Conservation (phyloP, 2,797 vertebrate species). For the Odontamblyopus lacepedii region DNA sequence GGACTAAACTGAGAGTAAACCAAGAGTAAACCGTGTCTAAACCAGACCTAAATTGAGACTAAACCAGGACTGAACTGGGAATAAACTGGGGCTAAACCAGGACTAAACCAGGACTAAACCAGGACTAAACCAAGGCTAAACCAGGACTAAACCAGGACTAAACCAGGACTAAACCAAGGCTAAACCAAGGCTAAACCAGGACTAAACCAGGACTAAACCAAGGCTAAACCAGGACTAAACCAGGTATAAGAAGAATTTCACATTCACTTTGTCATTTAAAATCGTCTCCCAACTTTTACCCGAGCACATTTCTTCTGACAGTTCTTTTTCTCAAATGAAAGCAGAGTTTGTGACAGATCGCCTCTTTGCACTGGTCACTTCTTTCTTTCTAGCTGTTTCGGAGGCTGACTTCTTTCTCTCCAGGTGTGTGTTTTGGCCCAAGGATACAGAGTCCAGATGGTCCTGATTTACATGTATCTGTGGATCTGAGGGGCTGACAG, state of each 20-base stretch:
- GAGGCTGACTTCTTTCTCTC: constrained; percentile 53
- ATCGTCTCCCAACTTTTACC: neutral
- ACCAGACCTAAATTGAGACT: neutral
- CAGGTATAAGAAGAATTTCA: neutral
- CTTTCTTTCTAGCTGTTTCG: neutral
- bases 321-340: neutral
- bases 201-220: neutral
- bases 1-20: neutral
- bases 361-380: neutral
- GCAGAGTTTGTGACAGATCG: neutral
- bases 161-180: neutral
- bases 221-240: neutral
- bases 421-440: constrained; percentile 68
- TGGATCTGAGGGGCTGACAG: constrained; percentile 43
- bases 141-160: neutral
- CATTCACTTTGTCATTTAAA: neutral
- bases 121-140: neutral
- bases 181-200: neutral
- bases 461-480: constrained; percentile 37
- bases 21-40: neutral
- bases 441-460: constrained; percentile 63
- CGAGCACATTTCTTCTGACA: neutral
- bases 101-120: neutral
- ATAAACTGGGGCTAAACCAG: neutral
- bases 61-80: too few relatives aligned